Evolutionary conservation across 2,113 vertebrate genomes (phyloP).

Genomic region (Penelope pileata): DNA sequence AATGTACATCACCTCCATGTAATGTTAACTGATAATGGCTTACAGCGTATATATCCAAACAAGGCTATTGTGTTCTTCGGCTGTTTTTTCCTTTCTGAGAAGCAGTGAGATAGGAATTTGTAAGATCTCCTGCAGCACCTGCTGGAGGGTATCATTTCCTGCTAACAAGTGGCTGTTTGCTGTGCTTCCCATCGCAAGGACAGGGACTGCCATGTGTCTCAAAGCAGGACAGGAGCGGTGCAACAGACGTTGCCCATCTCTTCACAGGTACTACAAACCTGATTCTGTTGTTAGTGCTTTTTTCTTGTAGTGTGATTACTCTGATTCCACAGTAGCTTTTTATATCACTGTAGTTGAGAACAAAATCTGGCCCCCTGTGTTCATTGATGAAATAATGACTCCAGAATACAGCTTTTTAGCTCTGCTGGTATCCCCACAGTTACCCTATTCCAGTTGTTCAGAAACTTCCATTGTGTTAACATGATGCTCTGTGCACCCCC

Average conservation of each 20-base stretch:
- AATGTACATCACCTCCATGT: not conserved
- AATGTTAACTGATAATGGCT: not conserved
- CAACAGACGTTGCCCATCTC: not conserved
- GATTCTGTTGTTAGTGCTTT: not conserved
- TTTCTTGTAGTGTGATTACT: not conserved
- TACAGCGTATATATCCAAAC: not conserved
- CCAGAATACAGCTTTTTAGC: not conserved
- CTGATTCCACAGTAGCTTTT: not conserved
- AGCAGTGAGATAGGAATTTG: not conserved
- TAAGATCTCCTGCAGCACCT: not conserved
- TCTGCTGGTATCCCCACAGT: not conserved
- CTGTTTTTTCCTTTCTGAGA: not conserved
- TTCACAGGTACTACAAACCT: not conserved
- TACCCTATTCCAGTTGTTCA: not conserved
- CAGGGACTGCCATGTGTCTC: not conserved
- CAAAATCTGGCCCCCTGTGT: not conserved
- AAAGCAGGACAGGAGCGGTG: not conserved
- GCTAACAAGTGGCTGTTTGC: not conserved
- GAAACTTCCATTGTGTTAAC: not conserved
- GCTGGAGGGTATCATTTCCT: not conserved
- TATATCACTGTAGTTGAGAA: conserved; percentile 2
- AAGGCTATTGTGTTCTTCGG: not conserved
- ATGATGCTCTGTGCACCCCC: not conserved
- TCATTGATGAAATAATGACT: conserved; percentile 4
- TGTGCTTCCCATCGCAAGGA: not conserved